Percentiles rank a stretch among this genome's conserved stretches.
Evolutionary conservation across 2,888 invertebrate species (phyloP).

Genomic region (Phaonia tiefii): DNA sequence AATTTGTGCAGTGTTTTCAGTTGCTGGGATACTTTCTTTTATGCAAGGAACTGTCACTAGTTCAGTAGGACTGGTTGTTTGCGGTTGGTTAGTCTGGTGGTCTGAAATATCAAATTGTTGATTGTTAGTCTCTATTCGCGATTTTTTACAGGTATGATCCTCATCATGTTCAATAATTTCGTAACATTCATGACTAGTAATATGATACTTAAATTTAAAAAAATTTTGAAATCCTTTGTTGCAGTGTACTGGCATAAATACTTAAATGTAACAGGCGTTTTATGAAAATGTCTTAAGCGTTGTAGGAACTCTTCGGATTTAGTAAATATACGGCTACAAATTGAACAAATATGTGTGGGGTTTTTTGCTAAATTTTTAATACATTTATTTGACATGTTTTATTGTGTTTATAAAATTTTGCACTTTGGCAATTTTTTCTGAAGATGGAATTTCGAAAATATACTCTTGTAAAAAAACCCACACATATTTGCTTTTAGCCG

Average conservation of each 20-base stretch:
- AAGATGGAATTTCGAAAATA: constrained; percentile 43
- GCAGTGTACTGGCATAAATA: constrained; percentile 28
- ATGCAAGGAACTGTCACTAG: not conserved
- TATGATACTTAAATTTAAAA: constrained; percentile 46
- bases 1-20: not conserved
- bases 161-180: not conserved
- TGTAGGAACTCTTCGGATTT: constrained; percentile 32
- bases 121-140: constrained; percentile 21
- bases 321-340: constrained; percentile 31
- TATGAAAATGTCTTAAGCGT: constrained; percentile 32
- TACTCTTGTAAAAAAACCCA: constrained; percentile 48
- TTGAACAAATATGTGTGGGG: constrained; percentile 50
- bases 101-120: constrained; percentile 14
- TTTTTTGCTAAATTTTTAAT: constrained; percentile 20
- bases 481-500: too few relatives aligned
- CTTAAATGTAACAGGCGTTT: constrained; percentile 23
- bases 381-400: constrained; percentile 36
- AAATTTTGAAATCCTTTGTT: constrained; percentile 38
- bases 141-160: constrained; percentile 21
- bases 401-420: constrained; percentile 38
- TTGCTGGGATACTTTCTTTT: not conserved
- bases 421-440: constrained; percentile 31
- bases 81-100: not conserved
- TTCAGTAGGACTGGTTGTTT: constrained; percentile 1
- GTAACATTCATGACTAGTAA: constrained; percentile 32